Conservation (phyloP, 2,888 invertebrate species). For the Thelaira solivaga region DNA sequence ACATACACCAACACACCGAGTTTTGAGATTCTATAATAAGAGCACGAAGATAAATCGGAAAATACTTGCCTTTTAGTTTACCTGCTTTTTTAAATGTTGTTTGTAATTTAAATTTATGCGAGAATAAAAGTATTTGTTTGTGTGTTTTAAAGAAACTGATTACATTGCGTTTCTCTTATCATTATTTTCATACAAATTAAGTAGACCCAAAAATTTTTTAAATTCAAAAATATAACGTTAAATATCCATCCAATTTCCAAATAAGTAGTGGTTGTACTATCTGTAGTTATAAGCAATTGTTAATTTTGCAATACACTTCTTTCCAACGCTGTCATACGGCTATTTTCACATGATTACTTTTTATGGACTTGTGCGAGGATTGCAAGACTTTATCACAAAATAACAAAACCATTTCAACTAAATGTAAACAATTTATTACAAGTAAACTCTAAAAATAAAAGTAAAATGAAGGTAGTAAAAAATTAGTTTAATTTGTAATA, state of each 20-base stretch:
- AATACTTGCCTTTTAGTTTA: no score
- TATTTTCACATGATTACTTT: neutral
- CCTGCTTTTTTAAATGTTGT: no score
- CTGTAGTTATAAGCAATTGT: neutral
- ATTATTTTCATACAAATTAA: no score
- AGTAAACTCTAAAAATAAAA: constrained; percentile 2
- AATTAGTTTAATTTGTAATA: constrained; percentile 20
- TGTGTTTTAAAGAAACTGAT: no score
- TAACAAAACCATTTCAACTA: neutral
- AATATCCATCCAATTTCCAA: no score
- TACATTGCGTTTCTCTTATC: no score
- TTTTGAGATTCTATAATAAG: no score
- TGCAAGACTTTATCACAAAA: neutral
- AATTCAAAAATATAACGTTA: neutral
- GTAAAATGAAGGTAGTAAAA: constrained; percentile 50
- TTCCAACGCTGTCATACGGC: neutral
- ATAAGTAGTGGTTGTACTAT: neutral
- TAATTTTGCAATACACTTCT: neutral
- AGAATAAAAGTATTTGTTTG: no score
- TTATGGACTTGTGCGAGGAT: neutral
- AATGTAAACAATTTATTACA: neutral
- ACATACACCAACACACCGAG: no score
- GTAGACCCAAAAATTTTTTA: no score
- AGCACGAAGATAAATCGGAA: no score
- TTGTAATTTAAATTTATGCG: no score